Conservation (phyloP, 2,113 vertebrate genomes). For the Cepphus grylle region DNA sequence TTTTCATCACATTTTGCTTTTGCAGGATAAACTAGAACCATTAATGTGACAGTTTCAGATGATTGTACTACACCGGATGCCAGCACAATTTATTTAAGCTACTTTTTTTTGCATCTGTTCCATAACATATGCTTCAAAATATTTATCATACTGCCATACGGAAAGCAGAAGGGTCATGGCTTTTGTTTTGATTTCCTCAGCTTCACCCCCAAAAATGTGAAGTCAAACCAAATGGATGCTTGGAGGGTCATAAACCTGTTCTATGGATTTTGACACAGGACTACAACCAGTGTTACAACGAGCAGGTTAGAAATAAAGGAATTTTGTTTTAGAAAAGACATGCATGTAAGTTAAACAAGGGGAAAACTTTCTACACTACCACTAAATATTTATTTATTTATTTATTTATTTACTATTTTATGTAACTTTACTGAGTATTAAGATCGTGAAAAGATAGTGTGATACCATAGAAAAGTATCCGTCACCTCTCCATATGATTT, state of each 20-base stretch:
- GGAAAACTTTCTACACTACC: neutral
- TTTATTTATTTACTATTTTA: neutral
- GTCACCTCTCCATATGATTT: neutral
- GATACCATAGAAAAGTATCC: neutral
- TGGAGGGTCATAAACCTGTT: neutral
- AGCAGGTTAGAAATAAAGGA: neutral
- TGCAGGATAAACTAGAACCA: conserved; percentile 11
- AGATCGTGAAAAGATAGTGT: neutral
- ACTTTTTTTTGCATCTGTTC: conserved; percentile 25
- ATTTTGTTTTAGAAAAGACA: neutral
- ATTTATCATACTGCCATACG: neutral
- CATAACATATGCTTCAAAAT: neutral
- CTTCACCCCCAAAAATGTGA: neutral
- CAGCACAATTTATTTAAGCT: conserved; percentile 43
- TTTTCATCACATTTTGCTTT: conserved; percentile 35
- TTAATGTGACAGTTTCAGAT: conserved; percentile 27
- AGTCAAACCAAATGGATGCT: neutral
- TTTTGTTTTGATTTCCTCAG: neutral
- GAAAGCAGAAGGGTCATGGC: neutral
- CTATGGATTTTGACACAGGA: neutral
- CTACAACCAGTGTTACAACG: neutral
- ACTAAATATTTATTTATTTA: neutral
- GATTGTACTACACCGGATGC: neutral
- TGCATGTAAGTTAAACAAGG: neutral
- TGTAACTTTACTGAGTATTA: neutral